These are phyloP conservation scores for Pithys albifrons DNA, from an alignment of 2,113 vertebrate species.

Conservation along the genomic window DNA sequence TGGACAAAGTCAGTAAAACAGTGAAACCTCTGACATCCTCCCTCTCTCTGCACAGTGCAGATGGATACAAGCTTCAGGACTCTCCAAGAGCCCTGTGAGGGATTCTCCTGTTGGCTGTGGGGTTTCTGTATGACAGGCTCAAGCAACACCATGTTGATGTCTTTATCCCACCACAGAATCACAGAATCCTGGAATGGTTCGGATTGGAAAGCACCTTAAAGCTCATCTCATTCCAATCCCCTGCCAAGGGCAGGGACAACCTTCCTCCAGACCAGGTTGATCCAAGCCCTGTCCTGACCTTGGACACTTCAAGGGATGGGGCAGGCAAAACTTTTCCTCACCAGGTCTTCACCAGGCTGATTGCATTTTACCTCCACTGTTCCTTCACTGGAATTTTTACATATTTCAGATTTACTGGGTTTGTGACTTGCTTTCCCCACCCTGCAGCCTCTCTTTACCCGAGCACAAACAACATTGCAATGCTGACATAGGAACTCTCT, in stretches of 20 bases:
- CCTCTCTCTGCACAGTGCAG: background rate
- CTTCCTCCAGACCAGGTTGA: accelerated
- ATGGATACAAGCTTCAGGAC: background rate
- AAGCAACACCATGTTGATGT: background rate
- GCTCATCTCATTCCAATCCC: accelerated
- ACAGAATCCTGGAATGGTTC: background rate
- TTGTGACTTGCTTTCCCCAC: background rate
- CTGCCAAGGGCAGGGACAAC: background rate
- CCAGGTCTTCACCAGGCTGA: background rate
- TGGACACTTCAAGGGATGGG: accelerated
- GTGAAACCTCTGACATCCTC: background rate
- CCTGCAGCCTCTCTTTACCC: background rate
- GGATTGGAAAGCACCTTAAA: background rate
- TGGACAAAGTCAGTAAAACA: background rate
- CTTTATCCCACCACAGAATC: background rate
- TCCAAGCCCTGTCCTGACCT: background rate
- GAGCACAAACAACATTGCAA: background rate
- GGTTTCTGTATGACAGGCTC: background rate
- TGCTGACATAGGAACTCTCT: background rate
- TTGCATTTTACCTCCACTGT: background rate
- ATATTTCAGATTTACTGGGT: background rate
- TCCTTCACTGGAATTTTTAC: background rate
- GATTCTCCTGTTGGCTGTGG: background rate
- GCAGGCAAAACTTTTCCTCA: background rate
- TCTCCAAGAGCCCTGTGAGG: background rate